Percentiles rank a stretch among this genome's conserved stretches.
These are phyloP conservation scores for Chalcosyrphus nemorum DNA, from an alignment of 2,888 invertebrate species.

Conservation along the genomic window DNA sequence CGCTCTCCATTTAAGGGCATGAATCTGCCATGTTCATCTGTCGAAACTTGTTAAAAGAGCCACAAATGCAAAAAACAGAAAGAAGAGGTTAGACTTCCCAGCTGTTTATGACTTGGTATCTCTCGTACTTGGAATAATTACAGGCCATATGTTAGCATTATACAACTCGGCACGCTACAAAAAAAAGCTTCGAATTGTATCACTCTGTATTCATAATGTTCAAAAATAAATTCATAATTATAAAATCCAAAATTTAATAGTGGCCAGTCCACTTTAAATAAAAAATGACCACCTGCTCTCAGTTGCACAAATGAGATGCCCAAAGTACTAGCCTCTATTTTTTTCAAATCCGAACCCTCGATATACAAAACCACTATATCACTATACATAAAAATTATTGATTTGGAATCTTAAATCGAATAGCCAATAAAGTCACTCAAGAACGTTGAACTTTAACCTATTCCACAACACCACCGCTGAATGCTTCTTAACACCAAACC, in stretches of 20 bases:
- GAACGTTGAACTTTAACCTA: slow-evolving; percentile 56
- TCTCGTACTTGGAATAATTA: too few species aligned
- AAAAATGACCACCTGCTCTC: background rate
- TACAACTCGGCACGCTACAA: background rate
- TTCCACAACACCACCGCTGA: background rate
- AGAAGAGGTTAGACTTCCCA: too few species aligned
- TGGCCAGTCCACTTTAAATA: background rate
- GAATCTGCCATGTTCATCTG: too few species aligned
- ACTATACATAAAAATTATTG: slow-evolving; percentile 1
- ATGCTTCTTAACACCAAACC: background rate
- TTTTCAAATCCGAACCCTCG: background rate
- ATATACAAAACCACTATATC: background rate
- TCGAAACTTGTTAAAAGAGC: too few species aligned
- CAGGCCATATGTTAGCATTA: background rate
- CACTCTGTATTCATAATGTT: background rate
- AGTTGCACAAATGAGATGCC: background rate
- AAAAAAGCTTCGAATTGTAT: background rate
- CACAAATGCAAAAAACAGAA: too few species aligned
- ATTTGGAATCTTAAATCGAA: background rate
- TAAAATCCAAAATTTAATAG: background rate
- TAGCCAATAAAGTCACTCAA: background rate
- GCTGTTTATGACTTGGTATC: too few species aligned
- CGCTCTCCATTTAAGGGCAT: too few species aligned
- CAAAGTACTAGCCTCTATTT: too few species aligned
- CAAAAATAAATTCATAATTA: background rate